Base-by-base conservation (phyloP, 2,888 invertebrate species). In the Watsonalla binaria region DNA sequence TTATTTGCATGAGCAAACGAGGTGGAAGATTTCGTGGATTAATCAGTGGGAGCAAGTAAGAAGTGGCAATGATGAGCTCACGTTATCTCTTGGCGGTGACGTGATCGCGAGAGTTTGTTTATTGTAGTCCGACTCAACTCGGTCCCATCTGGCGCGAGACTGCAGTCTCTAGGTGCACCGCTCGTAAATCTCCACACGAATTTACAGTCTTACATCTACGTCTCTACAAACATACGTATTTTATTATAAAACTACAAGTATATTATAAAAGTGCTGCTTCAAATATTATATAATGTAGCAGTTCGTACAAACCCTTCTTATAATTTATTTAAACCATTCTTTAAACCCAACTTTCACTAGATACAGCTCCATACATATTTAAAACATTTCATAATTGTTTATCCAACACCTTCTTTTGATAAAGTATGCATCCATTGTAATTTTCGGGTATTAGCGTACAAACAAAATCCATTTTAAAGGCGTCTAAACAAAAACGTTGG, bases 161-260 rank as follows among this genome's bases (percentile, higher is more conserved):
- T 70, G 72, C 72, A 72, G 72, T 71, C 68, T 72, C 67, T 61
- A 64, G 61, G 60, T 63, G 71, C 71, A 68, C 54, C 58, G 67
- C 62, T 76, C 81, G 76, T 81, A 81, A 81, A 80, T 78, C 74
- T 70, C 57, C 61, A 59, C 58, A 54, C 62, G 62, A 71, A 72
- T 78, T 78, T 75, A 76, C 68, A 72, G 65, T 68, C 66, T 63
- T 56, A 61, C 35, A 66, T 65, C 63, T 62, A 65, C 62, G 59
- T 59, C 58, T 55, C 46, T 57, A 54, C 58, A 56, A 56, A 57
- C 52, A 54, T 46, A 47, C 47, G 39, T 51, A 51, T 35, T 45
- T 45, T 42, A 33, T 33, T 46, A 46, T 46, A 15, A 14, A 46
- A 24, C 24, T 24, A 24, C 24, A 24, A 24, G 2, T 24, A 4